phyloP scores from a whole-genome alignment of 2,888 invertebrate genomes.

The Kryphioiulus occultus region DNA sequence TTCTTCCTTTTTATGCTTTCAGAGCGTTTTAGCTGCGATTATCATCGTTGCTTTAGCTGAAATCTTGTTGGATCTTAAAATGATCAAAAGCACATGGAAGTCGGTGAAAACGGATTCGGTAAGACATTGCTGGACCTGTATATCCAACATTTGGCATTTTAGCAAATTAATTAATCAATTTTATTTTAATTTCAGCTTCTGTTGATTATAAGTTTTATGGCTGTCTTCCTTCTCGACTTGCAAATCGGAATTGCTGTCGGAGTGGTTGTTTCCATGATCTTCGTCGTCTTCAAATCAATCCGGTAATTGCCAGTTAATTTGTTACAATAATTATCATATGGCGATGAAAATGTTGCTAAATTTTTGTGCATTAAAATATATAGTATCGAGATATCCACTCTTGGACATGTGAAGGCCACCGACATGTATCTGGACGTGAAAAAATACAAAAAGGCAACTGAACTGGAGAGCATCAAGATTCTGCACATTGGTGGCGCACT shows the following conservation, averaged over 20 bases:
- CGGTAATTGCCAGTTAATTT: constrained; percentile 12
- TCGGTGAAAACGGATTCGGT: constrained; percentile 50
- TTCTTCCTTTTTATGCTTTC: neutral
- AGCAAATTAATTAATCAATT: neutral
- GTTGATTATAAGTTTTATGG: constrained; percentile 45
- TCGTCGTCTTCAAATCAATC: constrained; percentile 48
- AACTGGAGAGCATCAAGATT: constrained; percentile 47
- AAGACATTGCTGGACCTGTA: neutral
- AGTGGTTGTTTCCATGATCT: constrained; percentile 49
- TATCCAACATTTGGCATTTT: neutral
- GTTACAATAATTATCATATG: neutral
- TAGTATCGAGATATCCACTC: constrained; percentile 42
- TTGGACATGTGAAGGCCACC: constrained; percentile 46
- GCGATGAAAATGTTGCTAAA: neutral
- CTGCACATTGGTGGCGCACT: constrained; percentile 47
- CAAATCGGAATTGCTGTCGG: constrained; percentile 49
- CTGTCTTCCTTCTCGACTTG: constrained; percentile 48
- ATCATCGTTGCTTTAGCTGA: constrained; percentile 49
- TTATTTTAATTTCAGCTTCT: constrained; percentile 44
- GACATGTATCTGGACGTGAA: constrained; percentile 49
- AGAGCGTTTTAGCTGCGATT: constrained; percentile 49
- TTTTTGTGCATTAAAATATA: neutral
- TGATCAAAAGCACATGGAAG: constrained; percentile 50
- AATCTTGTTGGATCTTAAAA: constrained; percentile 49
- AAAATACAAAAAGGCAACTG: constrained; percentile 49